Evolutionary conservation across 2,888 invertebrate species (phyloP).

Genomic region (Sarcophaga carnaria): DNA sequence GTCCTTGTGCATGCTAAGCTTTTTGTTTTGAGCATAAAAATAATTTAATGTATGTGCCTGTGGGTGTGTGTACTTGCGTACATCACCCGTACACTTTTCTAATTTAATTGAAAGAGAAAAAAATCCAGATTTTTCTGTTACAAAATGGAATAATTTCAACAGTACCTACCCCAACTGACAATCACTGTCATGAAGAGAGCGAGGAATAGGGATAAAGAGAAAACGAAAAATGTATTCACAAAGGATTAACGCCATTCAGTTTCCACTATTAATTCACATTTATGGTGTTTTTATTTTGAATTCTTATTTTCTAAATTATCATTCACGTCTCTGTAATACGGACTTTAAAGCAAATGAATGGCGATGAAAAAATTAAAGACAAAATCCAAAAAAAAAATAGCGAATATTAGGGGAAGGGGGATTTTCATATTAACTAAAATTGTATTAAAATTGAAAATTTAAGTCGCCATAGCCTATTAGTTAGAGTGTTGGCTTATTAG

Average conservation of each 20-base stretch:
- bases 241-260: constrained; percentile 23
- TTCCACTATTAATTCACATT: background rate
- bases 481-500: too few species aligned
- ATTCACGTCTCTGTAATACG: background rate
- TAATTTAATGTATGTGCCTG: background rate
- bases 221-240: background rate
- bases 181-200: background rate
- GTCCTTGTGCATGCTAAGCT: constrained; percentile 35
- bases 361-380: too few species aligned
- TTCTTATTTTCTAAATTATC: background rate
- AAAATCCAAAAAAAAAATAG: too few species aligned
- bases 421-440: too few species aligned
- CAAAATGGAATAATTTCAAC: constrained; percentile 45
- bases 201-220: background rate
- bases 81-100: constrained; percentile 3
- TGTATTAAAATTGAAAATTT: too few species aligned
- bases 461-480: too few species aligned
- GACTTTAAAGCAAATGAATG: background rate
- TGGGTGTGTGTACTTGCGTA: background rate
- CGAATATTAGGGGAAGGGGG: too few species aligned
- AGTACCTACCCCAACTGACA: constrained; percentile 17
- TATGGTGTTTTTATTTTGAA: background rate
- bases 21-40: background rate
- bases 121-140: constrained; percentile 3
- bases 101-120: constrained; percentile 28